Base-by-base conservation (phyloP, 2,113 vertebrate species). In the Entomyzon cyanotis region DNA sequence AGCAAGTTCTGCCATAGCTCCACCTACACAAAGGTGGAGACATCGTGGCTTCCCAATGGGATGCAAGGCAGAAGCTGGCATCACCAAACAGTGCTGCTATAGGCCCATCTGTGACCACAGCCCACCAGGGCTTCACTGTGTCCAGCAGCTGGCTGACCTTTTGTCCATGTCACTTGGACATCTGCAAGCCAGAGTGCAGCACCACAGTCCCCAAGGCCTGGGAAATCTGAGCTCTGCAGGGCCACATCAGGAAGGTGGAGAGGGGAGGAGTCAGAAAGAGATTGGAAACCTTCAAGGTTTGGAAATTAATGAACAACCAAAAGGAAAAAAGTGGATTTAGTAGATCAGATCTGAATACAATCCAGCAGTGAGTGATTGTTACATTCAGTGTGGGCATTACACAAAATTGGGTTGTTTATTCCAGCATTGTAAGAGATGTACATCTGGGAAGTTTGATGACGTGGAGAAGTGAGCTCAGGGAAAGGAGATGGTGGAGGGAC, bases 21-120 rank as follows among this genome's bases (percentile, higher is more conserved):
- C 95, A 58, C 94, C 94, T 88, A 42, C 91, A 12, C 46, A 37
- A 87, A 88, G 87, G 63, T 92, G 95, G 89, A 70, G 91, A 70
- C 37, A 50, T 35, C 0, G 2, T 30, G 58, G n/a, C 27, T 83
- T 74, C 55, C 93, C 84, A 92, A 84, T 87, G 87, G 94, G 87
- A 70, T 6, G 46, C 8, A 31, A 89, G 75, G 49, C 44, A 70
- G 85, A 47, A 60, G 31, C 37, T 37, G 70, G 59, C 73, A 89
- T 87, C 76, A 62, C 44, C 17, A 15, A 74, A 42, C 0, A 0
- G 27, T 12, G 73, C 62, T 93, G 80, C 60, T 60, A 9, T n/a
- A 73, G 64, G 84, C 63, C 35, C 44, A 18, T 15, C 16, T n/a
- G 69, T 60, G 87, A 46, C 2, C 1, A 18, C 55, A 60, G 74